A percentile compares a stretch with the other conserved stretches of the same genome.
Conservation (phyloP, 2,888 invertebrate species). For the Hedya salicella region DNA sequence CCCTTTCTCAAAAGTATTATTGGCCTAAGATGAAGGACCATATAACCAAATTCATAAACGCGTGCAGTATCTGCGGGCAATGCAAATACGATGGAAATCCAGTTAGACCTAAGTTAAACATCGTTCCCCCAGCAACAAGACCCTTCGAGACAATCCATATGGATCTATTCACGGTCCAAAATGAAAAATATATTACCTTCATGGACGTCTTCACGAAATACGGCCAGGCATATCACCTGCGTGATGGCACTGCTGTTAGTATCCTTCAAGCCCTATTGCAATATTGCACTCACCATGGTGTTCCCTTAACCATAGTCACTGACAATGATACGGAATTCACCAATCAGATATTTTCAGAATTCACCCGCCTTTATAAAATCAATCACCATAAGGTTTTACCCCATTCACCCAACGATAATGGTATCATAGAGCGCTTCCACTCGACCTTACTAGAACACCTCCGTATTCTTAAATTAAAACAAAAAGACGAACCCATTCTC, state of each 20-base stretch:
- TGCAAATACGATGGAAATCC: constrained; percentile 34
- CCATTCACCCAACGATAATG: constrained; percentile 48
- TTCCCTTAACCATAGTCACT: constrained; percentile 46
- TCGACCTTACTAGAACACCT: constrained; percentile 45
- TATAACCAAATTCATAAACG: constrained; percentile 34
- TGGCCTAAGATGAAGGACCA: constrained; percentile 33
- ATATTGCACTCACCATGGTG: constrained; percentile 47
- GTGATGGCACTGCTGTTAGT: too few relatives aligned
- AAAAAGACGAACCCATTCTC: constrained; percentile 20
- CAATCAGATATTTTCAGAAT: constrained; percentile 47
- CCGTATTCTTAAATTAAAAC: constrained; percentile 40
- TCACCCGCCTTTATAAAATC: constrained; percentile 44
- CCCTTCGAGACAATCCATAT: constrained; percentile 31
- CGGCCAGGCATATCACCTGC: too few relatives aligned
- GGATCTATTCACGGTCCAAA: constrained; percentile 34
- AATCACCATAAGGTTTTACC: constrained; percentile 44
- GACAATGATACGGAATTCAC: constrained; percentile 50
- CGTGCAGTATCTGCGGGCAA: constrained; percentile 37
- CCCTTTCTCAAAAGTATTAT: constrained; percentile 23
- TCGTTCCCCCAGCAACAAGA: constrained; percentile 23
- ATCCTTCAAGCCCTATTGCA: too few relatives aligned
- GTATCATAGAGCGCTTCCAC: constrained; percentile 45
- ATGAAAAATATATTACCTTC: constrained; percentile 38
- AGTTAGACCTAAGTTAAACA: constrained; percentile 19
- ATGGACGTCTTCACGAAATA: background rate